Evolutionary conservation across 2,888 invertebrate genomes (phyloP), one percentile per base, ranked within the genome.

Genomic region (Argyra leucocephala): DNA sequence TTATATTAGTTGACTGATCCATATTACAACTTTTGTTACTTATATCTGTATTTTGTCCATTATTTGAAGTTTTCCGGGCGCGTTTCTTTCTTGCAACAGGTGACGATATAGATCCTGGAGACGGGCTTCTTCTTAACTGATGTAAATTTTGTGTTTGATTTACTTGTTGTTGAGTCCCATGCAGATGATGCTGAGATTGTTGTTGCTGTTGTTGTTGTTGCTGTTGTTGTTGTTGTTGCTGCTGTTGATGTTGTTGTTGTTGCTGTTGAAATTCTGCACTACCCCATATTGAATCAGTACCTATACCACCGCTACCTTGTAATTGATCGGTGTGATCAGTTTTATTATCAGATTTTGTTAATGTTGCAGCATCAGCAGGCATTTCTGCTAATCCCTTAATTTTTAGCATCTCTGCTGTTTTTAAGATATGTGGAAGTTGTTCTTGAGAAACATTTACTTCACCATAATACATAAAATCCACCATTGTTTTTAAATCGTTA

Each of bases 391-490:
- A 82, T 22, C 93, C 93, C 80, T 93, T 93, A 66, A 93, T 91
- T 81, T 93, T 92, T 63, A 93, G 83, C 78, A 89, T 87, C 76
- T 91, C 91, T 1, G 93, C 93, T 26, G 92, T 92, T 83, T 93
- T 86, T 67, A 87, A 80, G 72, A 88, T 86, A 80, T 87, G 85
- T 67, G 91, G 91, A 72, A 93, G 81, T 75, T 92, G 91, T 73
- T 93, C 92, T 75, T 93, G 91, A 1, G 92, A 91, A 36, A 94
- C 92, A 78, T 93, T 93, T 9, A 94, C 93, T 82, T 93, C 93
- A 0, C 94, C 94, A 73, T 90, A 90, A 77, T 94, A 94, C 90
- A 94, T 93, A 75, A 93, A 94, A 75, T 93, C 91, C 12, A 93
- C 91, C 85, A 93, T 90, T 31, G 90, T 90, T 75, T 90, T 89